Conservation (phyloP, 1,140 invertebrate genomes). For the Coelopa frigida region DNA sequence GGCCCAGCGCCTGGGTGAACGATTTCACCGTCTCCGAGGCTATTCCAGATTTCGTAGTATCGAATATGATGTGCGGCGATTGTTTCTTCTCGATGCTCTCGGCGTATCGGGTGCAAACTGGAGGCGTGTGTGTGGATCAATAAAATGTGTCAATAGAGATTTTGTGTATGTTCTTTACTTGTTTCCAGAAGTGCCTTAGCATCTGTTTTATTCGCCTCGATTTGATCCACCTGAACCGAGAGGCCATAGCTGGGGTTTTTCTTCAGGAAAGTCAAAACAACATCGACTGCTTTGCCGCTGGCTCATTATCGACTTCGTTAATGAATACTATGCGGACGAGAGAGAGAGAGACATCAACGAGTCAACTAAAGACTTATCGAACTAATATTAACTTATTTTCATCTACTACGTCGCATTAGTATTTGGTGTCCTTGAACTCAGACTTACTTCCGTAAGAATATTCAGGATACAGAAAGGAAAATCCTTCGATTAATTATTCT, state of each 20-base stretch:
- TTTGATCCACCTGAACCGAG: constrained; percentile 54
- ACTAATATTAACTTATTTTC: too few relatives aligned
- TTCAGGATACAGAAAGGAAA: too few relatives aligned
- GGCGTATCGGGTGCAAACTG: constrained; percentile 64
- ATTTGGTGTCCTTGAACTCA: too few relatives aligned
- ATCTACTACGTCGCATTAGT: too few relatives aligned
- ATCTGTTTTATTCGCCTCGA: constrained; percentile 58
- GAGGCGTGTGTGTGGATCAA: too few relatives aligned
- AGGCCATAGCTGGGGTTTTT: constrained; percentile 58
- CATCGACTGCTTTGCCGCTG: constrained; percentile 59
- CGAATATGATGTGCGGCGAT: constrained; percentile 69
- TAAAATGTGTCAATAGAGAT: too few relatives aligned
- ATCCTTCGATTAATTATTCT: too few relatives aligned
- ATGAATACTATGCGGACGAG: too few relatives aligned
- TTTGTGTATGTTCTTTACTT: constrained; percentile 45
- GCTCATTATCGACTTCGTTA: constrained; percentile 62
- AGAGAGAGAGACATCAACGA: too few relatives aligned
- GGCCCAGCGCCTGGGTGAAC: constrained; percentile 64
- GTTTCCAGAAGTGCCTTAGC: constrained; percentile 58
- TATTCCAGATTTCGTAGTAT: constrained; percentile 67
- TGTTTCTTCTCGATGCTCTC: constrained; percentile 53
- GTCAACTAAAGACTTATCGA: too few relatives aligned
- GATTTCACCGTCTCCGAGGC: constrained; percentile 76
- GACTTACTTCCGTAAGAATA: too few relatives aligned
- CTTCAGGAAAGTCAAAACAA: constrained; percentile 58